Evolutionary conservation across 2,797 vertebrate species (phyloP), one percentile per base, ranked within the genome.

Genomic region (Trichosurus vulpecula): DNA sequence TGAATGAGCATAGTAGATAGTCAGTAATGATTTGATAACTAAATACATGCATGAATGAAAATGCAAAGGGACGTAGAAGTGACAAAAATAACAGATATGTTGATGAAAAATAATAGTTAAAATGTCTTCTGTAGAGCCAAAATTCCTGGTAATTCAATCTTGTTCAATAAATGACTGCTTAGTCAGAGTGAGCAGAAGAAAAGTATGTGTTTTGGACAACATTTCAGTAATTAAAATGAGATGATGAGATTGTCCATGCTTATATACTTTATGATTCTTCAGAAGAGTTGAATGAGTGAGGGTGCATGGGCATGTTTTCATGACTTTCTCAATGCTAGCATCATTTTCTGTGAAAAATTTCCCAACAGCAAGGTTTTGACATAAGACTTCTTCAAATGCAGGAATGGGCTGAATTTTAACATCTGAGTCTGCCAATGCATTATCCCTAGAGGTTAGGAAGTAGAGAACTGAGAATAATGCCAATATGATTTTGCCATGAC

Each of bases 321-420:
- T 13, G 92, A n/a, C 30, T 54, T 93, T 47, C 52, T 16, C 27
- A 41, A 58, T 53, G 47, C 51, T 91, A 19, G 53, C 47, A 91
- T 91, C 56, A 58, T 92, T 89, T 92, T 94, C 52, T 52, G 2
- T 89, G 31, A 90, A 94, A 94, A 57, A 52, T 25, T 91, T 4
- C 14, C 41, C 54, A 53, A 52, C 91, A 29, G 2, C 29, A 96
- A 89, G 6, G 58, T 47, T 87, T 11, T 47, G 25, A 87, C 87
- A n/a, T 89, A 81, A 92, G 87, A 94, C 25, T 55, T 95, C 93
- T 81, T 94, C 57, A 93, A 89, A 30, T 90, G 12, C 90, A 91
- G 94, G 66, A 93, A 41, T 54, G 90, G 52, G 29, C 56, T 22
- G 90, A 95, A 51, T 58, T 3, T 53, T 55, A 94, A 47, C 6